Conservation (phyloP, 2,113 vertebrate genomes). For the Carassius gibelio region DNA sequence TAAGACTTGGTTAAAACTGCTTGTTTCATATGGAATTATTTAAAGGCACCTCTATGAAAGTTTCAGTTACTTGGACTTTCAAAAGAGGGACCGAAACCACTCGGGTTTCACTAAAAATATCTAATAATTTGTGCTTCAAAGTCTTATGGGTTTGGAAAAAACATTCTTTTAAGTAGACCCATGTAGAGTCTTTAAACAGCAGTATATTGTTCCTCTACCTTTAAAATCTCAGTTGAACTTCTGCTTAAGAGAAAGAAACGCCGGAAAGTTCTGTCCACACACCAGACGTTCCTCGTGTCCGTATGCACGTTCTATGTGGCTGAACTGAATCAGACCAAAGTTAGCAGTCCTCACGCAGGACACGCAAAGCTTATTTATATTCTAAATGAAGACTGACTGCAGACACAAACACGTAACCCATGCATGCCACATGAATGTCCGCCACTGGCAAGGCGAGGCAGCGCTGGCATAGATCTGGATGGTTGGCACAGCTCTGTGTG, state of each 20-base stretch:
- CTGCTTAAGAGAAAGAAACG: neutral
- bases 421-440: constrained; percentile 68
- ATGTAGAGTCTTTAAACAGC: neutral
- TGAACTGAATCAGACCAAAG: constrained; percentile 49
- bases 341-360: constrained; percentile 67
- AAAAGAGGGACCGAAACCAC: neutral
- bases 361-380: constrained; percentile 65
- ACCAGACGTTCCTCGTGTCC: constrained; percentile 29
- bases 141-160: neutral
- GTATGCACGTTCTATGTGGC: constrained; percentile 25
- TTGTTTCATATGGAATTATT: neutral
- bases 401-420: constrained; percentile 51
- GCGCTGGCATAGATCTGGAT: constrained; percentile 58
- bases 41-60: neutral
- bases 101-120: neutral
- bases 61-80: neutral
- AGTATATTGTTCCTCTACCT: neutral
- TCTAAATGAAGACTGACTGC: constrained; percentile 73
- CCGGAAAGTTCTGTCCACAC: constrained; percentile 6
- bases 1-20: neutral
- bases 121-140: neutral
- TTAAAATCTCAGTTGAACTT: neutral
- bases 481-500: constrained; percentile 46
- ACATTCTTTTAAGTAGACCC: neutral
- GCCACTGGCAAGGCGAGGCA: constrained; percentile 51